These are phyloP conservation scores for Kryptolebias ocellatus DNA, from an alignment of 2,797 vertebrate genomes.

Conservation along the genomic window DNA sequence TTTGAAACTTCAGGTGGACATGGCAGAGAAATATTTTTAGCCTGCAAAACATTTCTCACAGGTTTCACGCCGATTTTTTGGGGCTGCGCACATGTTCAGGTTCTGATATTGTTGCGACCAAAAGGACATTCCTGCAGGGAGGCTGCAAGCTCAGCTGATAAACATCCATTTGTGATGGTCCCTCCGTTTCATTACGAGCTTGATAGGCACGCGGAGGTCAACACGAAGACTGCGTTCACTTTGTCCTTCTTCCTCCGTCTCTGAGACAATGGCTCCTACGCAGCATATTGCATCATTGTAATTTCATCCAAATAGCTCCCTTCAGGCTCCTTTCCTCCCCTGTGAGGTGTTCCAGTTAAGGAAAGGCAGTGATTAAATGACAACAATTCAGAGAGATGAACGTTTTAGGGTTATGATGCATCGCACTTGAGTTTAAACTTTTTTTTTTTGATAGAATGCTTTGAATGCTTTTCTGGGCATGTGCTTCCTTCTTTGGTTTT, in stretches of 20 bases:
- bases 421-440: slow-evolving; percentile 5
- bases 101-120: background rate
- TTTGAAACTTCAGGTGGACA: no score
- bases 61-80: no score
- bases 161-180: slow-evolving; percentile 40
- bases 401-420: slow-evolving; percentile 23
- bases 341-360: slow-evolving; percentile 62
- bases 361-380: slow-evolving; percentile 24
- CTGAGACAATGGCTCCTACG: slow-evolving; percentile 48
- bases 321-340: slow-evolving; percentile 46
- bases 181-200: slow-evolving; percentile 45
- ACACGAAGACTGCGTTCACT: slow-evolving; percentile 6
- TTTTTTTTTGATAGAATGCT: slow-evolving; percentile 4
- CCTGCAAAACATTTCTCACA: no score
- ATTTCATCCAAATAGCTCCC: slow-evolving; percentile 62
- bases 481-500: background rate
- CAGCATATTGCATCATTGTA: slow-evolving; percentile 66
- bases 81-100: no score
- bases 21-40: no score
- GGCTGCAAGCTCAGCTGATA: slow-evolving; percentile 22
- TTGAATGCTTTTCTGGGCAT: background rate
- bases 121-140: slow-evolving; percentile 24
- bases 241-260: slow-evolving; percentile 6
- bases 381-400: background rate
- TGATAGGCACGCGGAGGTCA: slow-evolving; percentile 41